Base-by-base conservation (phyloP, 2,888 invertebrate genomes). In the Sphecodes monilicornis region DNA sequence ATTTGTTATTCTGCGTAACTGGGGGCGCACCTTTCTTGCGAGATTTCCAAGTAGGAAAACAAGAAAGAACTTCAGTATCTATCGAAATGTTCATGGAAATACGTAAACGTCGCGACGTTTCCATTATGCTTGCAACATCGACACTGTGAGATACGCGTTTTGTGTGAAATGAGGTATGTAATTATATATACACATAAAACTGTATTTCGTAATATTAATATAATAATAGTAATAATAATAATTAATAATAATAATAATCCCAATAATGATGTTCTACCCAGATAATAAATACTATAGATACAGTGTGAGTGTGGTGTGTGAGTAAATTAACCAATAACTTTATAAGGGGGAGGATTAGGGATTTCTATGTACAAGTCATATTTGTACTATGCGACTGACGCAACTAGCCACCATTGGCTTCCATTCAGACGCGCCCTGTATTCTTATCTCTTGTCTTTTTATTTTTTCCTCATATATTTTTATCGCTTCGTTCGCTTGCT, bases 241-340 rank as follows among this genome's bases (percentile, higher is more conserved):
- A 54, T 54, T 83, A 88, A 89, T 93, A 92, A 92, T 94, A 57
- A 57, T 68, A 92, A 93, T 94, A 93, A 94, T 94, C 94, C 94
- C 94, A 94, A 93, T 94, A 94, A 94, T 94, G 94, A 93, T 93
- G 90, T 93, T 93, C 94, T 94, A 94, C 94, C 94, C 94, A 94
- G 93, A 93, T 94, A 94, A 94, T 95, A 95, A 95, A 95, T 95
- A 95, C 94, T 95, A 95, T 94, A 94, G 93, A 94, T 94, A 94
- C 94, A 94, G 92, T 94, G 93, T 93, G 94, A 94, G 94, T 94
- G 93, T 93, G 93, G 93, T 88, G 89, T 92, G 92, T 93, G 93
- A 93, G 93, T 94, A 93, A 94, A 93, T 93, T 93, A 94, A 93
- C 92, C 87, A 90, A 89, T 89, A 89, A 85, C 79, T 85, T 88